Percentiles rank a stretch among this genome's conserved stretches.
Evolutionary conservation across 2,113 vertebrate genomes (phyloP).

Genomic region (Hemibagrus wyckioides): DNA sequence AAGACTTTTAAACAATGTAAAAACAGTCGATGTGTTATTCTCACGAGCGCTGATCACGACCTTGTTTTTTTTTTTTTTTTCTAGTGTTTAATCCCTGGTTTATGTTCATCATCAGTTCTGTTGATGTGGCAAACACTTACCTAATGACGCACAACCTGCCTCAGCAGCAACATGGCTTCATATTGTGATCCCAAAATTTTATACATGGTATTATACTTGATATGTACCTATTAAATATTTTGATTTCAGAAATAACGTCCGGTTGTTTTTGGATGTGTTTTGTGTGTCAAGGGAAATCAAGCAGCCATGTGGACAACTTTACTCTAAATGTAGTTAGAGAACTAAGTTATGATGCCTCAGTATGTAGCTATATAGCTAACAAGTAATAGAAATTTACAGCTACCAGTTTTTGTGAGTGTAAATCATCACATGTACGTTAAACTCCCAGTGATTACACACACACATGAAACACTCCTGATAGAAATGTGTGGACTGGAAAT

Average conservation of each 20-base stretch:
- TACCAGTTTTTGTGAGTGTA: not conserved
- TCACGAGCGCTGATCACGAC: slow-evolving; percentile 76
- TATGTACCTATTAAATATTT: slow-evolving; percentile 99
- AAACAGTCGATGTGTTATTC: slow-evolving; percentile 77
- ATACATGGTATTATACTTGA: slow-evolving; percentile 96
- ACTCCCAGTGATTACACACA: not conserved
- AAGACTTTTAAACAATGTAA: slow-evolving; percentile 59
- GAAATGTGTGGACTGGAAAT: not conserved
- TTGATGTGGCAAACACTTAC: slow-evolving; percentile 82
- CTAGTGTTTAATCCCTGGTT: slow-evolving; percentile 80
- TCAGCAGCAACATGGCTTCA: slow-evolving; percentile 88
- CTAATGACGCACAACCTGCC: slow-evolving; percentile 83
- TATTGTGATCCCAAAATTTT: slow-evolving; percentile 98
- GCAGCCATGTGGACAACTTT: not conserved
- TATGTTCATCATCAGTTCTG: slow-evolving; percentile 86
- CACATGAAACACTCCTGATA: not conserved
- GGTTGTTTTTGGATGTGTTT: not conserved
- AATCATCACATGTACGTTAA: not conserved
- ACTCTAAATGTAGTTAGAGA: no score
- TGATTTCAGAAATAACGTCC: slow-evolving; percentile 80
- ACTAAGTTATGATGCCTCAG: not conserved
- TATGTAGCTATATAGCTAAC: not conserved
- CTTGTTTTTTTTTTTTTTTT: slow-evolving; percentile 71
- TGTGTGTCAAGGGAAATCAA: not conserved
- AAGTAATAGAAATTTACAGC: not conserved